Conservation (phyloP, 92 coral and sea anemone genomes). For the Porites cylindrica region DNA sequence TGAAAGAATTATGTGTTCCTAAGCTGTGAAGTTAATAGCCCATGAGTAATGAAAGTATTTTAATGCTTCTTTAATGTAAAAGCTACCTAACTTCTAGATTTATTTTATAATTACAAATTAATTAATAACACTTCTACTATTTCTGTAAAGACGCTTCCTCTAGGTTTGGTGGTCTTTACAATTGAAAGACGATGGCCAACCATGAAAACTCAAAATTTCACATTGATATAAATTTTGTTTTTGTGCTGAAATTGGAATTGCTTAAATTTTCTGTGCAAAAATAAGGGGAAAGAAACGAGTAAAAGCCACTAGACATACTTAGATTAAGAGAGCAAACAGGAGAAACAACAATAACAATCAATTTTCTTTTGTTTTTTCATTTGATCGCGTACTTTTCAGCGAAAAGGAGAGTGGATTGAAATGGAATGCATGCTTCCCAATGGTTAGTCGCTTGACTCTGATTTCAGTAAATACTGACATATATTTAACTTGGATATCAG, state of each 20-base stretch:
- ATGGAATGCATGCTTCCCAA: conserved; percentile 53
- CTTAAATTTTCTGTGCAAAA: neutral
- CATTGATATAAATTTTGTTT: too few species aligned
- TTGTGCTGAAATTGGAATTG: neutral
- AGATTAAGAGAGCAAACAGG: neutral
- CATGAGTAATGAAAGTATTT: too few species aligned
- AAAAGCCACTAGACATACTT: neutral
- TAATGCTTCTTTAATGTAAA: too few species aligned
- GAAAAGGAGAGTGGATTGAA: conserved; percentile 52
- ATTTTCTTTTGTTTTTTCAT: conserved; percentile 38
- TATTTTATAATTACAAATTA: too few species aligned
- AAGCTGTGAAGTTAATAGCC: too few species aligned
- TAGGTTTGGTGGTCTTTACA: too few species aligned
- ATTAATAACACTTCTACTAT: too few species aligned
- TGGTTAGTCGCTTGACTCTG: conserved; percentile 50
- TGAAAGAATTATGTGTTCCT: too few species aligned
- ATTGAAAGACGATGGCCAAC: too few species aligned
- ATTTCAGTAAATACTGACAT: conserved; percentile 28
- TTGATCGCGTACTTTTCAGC: conserved; percentile 41
- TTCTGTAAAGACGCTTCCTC: too few species aligned
- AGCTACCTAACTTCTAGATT: too few species aligned
- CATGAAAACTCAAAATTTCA: too few species aligned
- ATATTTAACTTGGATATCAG: conserved; percentile 19
- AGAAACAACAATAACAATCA: conserved; percentile 2
- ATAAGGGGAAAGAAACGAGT: neutral